Evolutionary conservation across 2,113 vertebrate species (phyloP), one percentile per base, ranked within the genome.

Genomic region (Hemiprocne comata): DNA sequence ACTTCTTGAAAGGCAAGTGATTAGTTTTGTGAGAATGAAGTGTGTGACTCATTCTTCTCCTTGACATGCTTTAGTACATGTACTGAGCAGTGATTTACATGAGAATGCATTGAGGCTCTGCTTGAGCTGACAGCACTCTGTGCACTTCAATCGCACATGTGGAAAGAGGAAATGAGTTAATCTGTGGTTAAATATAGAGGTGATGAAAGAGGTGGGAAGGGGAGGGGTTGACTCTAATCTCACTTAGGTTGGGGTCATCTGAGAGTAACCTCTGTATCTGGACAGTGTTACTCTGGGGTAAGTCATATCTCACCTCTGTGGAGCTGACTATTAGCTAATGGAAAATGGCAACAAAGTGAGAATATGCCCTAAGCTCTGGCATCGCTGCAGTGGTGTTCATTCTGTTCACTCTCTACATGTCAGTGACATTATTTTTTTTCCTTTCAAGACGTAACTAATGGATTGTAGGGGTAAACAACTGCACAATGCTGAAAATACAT

Each of bases 111-210:
- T 36, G 65, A 72, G 80, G 65, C 86, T 87, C 53, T 90, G 88
- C 90, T 77, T 60, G 86, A 84, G 76, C 76, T 65, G 88, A 88
- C 80, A 74, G 94, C 73, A 42, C 67, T 91, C 3, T 7, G 55
- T 81, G 44, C 62, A 10, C 86, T 94, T 77, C 92, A 96, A 91
- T 95, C 96, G 94, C 89, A 33, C 55, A 79, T 85, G 74, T 69
- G 87, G 87, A 85, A 80, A 91, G 80, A 94, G 96, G 94, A 96
- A 96, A 96, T 89, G 87, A 96, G 78, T 92, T 96, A 92, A 95
- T 95, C 95, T 94, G 93, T 14, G 4, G 96, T 96, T 97, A 97
- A 96, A 97, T 94, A 94, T 95, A 96, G 96, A 91, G 85, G 74
- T 94, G 92, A 87, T 90, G 93, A 94, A 96, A 94, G 90, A 94